Percentiles rank a stretch among this genome's conserved stretches.
These are phyloP conservation scores for Tachuris rubrigastra DNA, from an alignment of 2,113 vertebrate genomes.

Conservation along the genomic window DNA sequence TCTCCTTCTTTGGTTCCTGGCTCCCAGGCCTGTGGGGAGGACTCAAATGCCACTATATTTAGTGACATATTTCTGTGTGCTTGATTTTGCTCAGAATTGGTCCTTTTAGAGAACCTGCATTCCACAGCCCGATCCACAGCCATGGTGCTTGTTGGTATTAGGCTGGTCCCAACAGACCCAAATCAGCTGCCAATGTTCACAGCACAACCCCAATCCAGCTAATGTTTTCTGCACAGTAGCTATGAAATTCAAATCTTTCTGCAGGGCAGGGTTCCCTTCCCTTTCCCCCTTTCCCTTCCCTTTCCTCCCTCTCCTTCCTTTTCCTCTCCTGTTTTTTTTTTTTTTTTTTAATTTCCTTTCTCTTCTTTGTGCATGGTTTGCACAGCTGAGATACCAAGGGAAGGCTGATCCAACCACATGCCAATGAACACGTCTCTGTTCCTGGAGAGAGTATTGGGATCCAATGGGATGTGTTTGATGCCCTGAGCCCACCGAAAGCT, in stretches of 20 bases:
- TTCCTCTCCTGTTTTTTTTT: rapidly evolving
- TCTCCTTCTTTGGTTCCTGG: background rate
- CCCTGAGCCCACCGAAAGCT: background rate
- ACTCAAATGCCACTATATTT: background rate
- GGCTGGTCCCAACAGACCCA: background rate
- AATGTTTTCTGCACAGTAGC: background rate
- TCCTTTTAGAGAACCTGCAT: background rate
- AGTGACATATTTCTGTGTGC: background rate
- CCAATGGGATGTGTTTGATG: background rate
- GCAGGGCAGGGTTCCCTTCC: rapidly evolving
- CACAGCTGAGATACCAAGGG: background rate
- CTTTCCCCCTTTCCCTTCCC: rapidly evolving
- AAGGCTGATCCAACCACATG: background rate
- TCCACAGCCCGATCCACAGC: background rate
- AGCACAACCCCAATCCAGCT: background rate
- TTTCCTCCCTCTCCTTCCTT: no score
- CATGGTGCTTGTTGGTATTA: background rate
- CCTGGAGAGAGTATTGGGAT: background rate
- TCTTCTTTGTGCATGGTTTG: background rate
- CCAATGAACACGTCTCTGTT: background rate
- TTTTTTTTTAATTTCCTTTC: background rate
- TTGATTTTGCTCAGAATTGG: background rate
- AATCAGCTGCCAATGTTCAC: background rate
- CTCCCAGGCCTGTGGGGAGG: background rate
- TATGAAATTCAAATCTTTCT: background rate